A percentile compares a stretch with the other conserved stretches of the same genome.
Evolutionary conservation across 2,888 invertebrate species (phyloP).

Genomic region (Synergus gifuensis): DNA sequence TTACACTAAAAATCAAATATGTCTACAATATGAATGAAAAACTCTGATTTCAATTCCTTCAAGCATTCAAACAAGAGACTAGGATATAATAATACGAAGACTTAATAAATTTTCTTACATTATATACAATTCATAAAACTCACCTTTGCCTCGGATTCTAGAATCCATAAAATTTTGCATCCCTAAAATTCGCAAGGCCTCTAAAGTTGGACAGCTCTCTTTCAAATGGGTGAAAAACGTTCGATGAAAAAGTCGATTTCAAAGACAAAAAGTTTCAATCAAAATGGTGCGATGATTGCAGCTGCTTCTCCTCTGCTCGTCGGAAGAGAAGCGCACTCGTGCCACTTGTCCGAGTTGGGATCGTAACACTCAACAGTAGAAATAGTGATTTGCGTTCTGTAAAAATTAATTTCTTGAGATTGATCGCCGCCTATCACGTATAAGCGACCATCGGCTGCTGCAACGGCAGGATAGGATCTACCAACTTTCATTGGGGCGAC

Average conservation of each 20-base stretch:
- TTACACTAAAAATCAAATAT: too few species aligned
- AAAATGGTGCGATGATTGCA: constrained; percentile 85
- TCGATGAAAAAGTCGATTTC: constrained; percentile 22
- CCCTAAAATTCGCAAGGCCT: constrained; percentile 19
- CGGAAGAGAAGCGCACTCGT: constrained; percentile 87
- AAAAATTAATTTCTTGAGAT: constrained; percentile 89
- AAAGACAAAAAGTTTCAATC: constrained; percentile 66
- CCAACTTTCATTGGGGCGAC: constrained; percentile 87
- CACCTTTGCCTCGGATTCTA: not conserved
- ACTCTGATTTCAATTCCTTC: not conserved
- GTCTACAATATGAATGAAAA: not conserved
- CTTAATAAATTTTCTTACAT: constrained; percentile 1
- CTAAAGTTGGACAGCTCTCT: constrained; percentile 34
- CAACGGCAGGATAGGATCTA: constrained; percentile 91
- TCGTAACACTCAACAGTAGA: constrained; percentile 92
- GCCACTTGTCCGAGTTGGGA: constrained; percentile 88
- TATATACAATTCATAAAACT: constrained; percentile 25
- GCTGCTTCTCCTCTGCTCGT: constrained; percentile 93
- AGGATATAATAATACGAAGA: not conserved
- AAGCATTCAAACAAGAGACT: not conserved
- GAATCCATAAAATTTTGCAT: not conserved
- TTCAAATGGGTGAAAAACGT: constrained; percentile 6
- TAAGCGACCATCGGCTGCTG: constrained; percentile 88
- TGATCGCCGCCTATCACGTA: constrained; percentile 93
- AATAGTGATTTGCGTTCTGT: constrained; percentile 91